These are phyloP conservation scores for Rhimphoctona megacephalus DNA, from an alignment of 2,888 invertebrate genomes.

Conservation along the genomic window DNA sequence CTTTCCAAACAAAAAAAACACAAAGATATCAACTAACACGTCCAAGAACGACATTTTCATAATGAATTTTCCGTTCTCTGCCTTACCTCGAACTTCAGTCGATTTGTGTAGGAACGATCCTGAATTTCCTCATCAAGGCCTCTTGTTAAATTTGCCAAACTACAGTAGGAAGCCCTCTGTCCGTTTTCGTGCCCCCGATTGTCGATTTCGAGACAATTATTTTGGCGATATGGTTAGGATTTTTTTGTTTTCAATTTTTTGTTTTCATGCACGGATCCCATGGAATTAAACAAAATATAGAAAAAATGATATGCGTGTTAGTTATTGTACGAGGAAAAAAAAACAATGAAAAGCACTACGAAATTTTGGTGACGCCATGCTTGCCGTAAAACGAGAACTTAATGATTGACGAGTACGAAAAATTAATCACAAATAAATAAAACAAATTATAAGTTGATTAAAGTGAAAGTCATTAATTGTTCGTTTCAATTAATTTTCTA, in stretches of 20 bases:
- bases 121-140: conserved; percentile 74
- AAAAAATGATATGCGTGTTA: conserved; percentile 75
- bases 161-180: conserved; percentile 84
- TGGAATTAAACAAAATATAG: conserved; percentile 76
- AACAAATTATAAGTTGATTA: too few relatives aligned
- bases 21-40: not conserved
- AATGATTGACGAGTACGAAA: too few relatives aligned
- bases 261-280: conserved; percentile 76
- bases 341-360: conserved; percentile 55
- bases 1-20: not conserved
- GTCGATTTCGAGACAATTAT: conserved; percentile 62
- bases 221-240: conserved; percentile 65
- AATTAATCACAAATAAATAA: too few relatives aligned
- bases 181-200: conserved; percentile 60
- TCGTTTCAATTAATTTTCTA: too few relatives aligned
- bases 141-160: conserved; percentile 83
- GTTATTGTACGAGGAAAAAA: conserved; percentile 53
- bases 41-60: not conserved
- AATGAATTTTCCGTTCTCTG: conserved; percentile 42
- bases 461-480: too few relatives aligned
- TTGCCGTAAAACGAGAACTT: too few relatives aligned
- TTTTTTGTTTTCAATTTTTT: conserved; percentile 62
- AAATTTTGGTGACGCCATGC: conserved; percentile 32
- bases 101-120: conserved; percentile 70
- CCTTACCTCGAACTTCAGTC: conserved; percentile 79